Evolutionary conservation across 2,888 invertebrate species (phyloP).

Genomic region (Synanthedon myopaeformis): DNA sequence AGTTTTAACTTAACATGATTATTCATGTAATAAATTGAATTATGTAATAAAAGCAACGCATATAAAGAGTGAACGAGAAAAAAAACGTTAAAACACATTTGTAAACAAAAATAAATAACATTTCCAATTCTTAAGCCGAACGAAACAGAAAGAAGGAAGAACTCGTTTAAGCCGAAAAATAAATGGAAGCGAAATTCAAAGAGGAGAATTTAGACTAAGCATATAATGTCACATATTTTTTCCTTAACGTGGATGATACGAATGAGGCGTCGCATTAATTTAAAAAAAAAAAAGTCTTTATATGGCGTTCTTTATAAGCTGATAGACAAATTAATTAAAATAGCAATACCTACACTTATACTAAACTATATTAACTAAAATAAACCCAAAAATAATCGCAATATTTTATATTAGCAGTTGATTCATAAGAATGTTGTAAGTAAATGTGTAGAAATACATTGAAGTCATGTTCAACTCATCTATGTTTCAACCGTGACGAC

Average conservation of each 20-base stretch:
- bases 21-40: too few species aligned
- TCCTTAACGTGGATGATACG: conserved; percentile 17
- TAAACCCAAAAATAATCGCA: too few species aligned
- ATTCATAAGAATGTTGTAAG: too few species aligned
- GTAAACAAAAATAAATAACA: conserved; percentile 5
- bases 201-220: conserved; percentile 13
- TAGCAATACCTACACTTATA: too few species aligned
- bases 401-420: too few species aligned
- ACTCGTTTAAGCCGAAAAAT: conserved; percentile 14
- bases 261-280: conserved; percentile 14
- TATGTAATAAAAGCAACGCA: not conserved
- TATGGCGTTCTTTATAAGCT: conserved; percentile 7
- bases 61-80: not conserved
- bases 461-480: too few species aligned
- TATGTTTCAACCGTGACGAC: too few species aligned
- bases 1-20: too few species aligned
- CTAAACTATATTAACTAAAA: too few species aligned
- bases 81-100: conserved; percentile 1
- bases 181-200: conserved; percentile 17
- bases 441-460: too few species aligned
- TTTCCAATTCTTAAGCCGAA: conserved; percentile 8
- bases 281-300: conserved; percentile 13
- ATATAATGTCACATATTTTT: conserved; percentile 21
- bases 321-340: conserved; percentile 14
- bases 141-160: conserved; percentile 8